phyloP scores from a whole-genome alignment of 2,888 invertebrate species.

The Sphaeridia pumilis region DNA sequence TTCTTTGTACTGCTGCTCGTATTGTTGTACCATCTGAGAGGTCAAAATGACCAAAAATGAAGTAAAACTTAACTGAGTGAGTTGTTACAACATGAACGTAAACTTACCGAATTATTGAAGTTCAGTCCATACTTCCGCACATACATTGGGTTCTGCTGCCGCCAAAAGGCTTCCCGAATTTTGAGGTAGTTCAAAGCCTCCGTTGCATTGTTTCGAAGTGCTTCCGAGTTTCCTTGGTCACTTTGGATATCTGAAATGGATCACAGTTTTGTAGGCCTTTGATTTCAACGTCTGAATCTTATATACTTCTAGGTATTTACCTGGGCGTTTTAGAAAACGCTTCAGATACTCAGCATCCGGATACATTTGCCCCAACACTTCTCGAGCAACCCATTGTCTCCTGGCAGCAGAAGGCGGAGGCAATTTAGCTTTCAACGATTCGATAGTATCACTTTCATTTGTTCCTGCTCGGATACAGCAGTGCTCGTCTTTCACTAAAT shows the following conservation, averaged over 20 bases:
- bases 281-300: background rate
- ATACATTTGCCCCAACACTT: constrained; percentile 30
- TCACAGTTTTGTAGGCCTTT: background rate
- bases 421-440: constrained; percentile 7
- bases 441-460: constrained; percentile 14
- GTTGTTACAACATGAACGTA: background rate
- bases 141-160: constrained; percentile 35
- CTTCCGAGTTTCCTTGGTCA: constrained; percentile 25
- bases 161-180: constrained; percentile 33
- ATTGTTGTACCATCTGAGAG: constrained; percentile 23
- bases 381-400: constrained; percentile 31
- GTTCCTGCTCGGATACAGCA: constrained; percentile 29
- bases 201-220: constrained; percentile 25
- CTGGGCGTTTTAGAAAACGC: constrained; percentile 27
- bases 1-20: constrained; percentile 28
- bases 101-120: constrained; percentile 32
- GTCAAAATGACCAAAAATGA: background rate
- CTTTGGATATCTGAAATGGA: constrained; percentile 24
- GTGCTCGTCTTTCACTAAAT: constrained; percentile 27
- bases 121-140: constrained; percentile 31
- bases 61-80: background rate
- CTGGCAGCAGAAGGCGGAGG: constrained; percentile 26
- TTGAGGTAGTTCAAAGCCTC: constrained; percentile 33
- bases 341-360: constrained; percentile 30
- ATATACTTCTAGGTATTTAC: constrained; percentile 2